Conservation (phyloP, 1,140 invertebrate genomes). For the Neocloeon triangulifer region DNA sequence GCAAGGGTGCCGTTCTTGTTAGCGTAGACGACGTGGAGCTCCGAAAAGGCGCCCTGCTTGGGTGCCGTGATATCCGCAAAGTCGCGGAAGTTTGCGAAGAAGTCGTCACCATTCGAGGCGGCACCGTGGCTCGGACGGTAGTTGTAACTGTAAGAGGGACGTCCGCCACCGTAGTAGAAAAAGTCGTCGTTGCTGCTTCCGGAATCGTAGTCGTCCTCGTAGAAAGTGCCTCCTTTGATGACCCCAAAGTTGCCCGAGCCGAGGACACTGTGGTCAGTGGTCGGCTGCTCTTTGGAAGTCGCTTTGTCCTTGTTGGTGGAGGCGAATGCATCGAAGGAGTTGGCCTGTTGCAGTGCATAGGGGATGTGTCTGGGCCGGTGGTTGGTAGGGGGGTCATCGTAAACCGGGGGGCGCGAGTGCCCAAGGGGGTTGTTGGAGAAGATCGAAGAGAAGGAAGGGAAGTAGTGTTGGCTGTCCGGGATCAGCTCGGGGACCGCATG, state of each 20-base stretch:
- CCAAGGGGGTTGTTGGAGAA: conserved; percentile 11
- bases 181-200: conserved; percentile 27
- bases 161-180: conserved; percentile 40
- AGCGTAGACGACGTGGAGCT: conserved; percentile 52
- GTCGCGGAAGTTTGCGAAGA: conserved; percentile 69
- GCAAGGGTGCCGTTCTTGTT: conserved; percentile 45
- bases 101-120: conserved; percentile 23
- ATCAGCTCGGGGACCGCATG: no score
- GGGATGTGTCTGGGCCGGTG: conserved; percentile 17
- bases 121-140: conserved; percentile 20
- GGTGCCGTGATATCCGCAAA: conserved; percentile 71
- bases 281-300: no score
- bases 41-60: conserved; percentile 54
- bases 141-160: conserved; percentile 28
- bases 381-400: conserved; percentile 5
- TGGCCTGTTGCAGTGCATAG: conserved; percentile 16
- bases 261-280: conserved; percentile 22
- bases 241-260: conserved; percentile 78
- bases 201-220: conserved; percentile 31
- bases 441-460: conserved; percentile 24
- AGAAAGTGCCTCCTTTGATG: conserved; percentile 67
- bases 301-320: no score
- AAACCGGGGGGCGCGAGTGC: conserved; percentile 10
- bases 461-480: conserved; percentile 23
- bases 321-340: conserved; percentile 11